Evolutionary conservation across 2,797 vertebrate genomes (phyloP), one percentile per base, ranked within the genome.

Genomic region (Allobates femoralis): DNA sequence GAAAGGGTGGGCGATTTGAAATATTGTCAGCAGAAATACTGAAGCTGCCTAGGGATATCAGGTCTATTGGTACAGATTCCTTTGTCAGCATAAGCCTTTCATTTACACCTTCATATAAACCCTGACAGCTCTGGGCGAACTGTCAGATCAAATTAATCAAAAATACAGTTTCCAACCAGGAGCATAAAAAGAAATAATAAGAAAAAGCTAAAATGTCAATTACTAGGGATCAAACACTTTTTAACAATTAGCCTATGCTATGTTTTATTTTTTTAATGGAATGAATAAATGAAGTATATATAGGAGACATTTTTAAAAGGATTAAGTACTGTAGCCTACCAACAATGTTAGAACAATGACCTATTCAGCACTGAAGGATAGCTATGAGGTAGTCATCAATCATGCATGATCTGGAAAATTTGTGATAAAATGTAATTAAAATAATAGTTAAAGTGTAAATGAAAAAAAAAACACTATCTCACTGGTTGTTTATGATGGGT

Each of bases 141-240:
- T 92, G 92, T 92, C 92, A 91, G 89, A 90, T 90, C 90, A 88
- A 87, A 92, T 93, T 89, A 50, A 89, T 92, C 90, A 91, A 89
- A 21, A 0, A 3, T 76, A 79, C 89, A 69, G 88, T 90, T 91
- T 90, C 86, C 85, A 91, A 86, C 30, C 50, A 85, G 90, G 16
- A 81, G 83, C 85, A 26, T 53, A 30, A 81, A 83, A 87, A 16
- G 62, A 34, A 4, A n/a, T 41, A 83, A 46, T 46, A 79, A 73
- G 71, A 67, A 53, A 69, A 21, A 64, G 79, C 74, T 89, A 86
- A 91, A 91, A 88, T 75, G 85, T 60, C 55, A 60, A 56, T 73
- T 86, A 51, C 81, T 88, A 77, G 77, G 77, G 30, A 74, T 81
- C 67, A 87, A 60, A 89, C 62, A 41, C 75, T 28, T 79, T 83